Percentiles rank a stretch among this genome's conserved stretches.
These are phyloP conservation scores for Cataglyphis rosenhaueri DNA, from an alignment of 2,888 invertebrate species.

Conservation along the genomic window DNA sequence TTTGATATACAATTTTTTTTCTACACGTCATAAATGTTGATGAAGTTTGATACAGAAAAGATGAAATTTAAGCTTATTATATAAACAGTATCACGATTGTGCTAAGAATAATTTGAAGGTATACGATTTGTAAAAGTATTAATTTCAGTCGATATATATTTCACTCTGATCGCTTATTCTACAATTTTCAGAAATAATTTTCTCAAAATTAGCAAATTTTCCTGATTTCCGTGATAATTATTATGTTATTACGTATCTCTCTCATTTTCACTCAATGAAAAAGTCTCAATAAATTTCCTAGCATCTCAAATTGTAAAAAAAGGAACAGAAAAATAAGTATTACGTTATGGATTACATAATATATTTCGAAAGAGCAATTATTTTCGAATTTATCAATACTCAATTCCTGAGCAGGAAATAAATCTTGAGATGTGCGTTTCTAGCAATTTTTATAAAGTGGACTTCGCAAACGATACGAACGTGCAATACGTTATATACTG, in stretches of 20 bases:
- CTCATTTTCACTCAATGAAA: background rate
- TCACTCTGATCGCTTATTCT: background rate
- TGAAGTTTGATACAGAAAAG: slow-evolving; percentile 54
- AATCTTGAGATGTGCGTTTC: background rate
- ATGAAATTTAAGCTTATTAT: background rate
- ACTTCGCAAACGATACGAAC: background rate
- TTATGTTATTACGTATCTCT: background rate
- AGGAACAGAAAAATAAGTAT: background rate
- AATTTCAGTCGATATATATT: background rate
- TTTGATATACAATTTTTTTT: slow-evolving; percentile 47
- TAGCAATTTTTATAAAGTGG: slow-evolving; percentile 6
- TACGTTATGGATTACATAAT: background rate
- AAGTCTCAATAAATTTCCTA: background rate
- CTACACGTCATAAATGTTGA: slow-evolving; percentile 53
- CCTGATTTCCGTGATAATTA: background rate
- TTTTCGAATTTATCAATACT: background rate
- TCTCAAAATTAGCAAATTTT: background rate
- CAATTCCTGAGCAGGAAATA: background rate
- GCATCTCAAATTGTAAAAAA: background rate
- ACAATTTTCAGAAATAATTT: background rate
- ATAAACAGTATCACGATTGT: background rate
- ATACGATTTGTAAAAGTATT: background rate
- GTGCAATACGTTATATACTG: background rate
- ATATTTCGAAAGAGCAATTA: background rate
- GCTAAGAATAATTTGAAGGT: background rate